Percentiles rank a stretch among this genome's conserved stretches.
These are phyloP conservation scores for Anguilla megastoma DNA, from an alignment of 2,797 vertebrate species.

Conservation along the genomic window DNA sequence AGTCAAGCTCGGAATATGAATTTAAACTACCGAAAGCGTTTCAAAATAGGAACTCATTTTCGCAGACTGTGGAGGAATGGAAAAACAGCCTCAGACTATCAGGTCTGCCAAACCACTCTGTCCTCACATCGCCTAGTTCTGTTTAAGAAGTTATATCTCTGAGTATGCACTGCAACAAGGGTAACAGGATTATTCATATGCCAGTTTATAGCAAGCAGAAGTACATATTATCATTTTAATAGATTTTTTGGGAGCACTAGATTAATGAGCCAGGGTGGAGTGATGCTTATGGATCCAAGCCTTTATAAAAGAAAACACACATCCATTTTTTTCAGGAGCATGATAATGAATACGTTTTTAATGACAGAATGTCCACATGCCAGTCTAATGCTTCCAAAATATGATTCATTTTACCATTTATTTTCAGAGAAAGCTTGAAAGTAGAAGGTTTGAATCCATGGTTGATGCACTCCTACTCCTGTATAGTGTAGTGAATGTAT, in stretches of 20 bases:
- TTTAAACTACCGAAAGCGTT: background rate
- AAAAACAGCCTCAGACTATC: slow-evolving; percentile 8
- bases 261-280: background rate
- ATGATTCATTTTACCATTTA: background rate
- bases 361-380: background rate
- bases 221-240: background rate
- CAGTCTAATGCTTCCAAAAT: background rate
- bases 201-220: background rate
- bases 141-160: background rate
- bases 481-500: background rate
- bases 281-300: background rate
- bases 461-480: background rate
- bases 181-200: background rate
- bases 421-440: background rate
- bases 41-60: slow-evolving; percentile 18
- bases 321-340: background rate
- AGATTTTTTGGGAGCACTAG: background rate
- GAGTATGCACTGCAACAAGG: background rate
- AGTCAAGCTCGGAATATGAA: background rate
- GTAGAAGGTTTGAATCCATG: background rate
- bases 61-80: slow-evolving; percentile 20
- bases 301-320: background rate
- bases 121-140: background rate
- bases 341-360: background rate
- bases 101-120: slow-evolving; percentile 7